These are phyloP conservation scores for Podarcis muralis DNA, from an alignment of 2,113 vertebrate genomes.

Conservation along the genomic window DNA sequence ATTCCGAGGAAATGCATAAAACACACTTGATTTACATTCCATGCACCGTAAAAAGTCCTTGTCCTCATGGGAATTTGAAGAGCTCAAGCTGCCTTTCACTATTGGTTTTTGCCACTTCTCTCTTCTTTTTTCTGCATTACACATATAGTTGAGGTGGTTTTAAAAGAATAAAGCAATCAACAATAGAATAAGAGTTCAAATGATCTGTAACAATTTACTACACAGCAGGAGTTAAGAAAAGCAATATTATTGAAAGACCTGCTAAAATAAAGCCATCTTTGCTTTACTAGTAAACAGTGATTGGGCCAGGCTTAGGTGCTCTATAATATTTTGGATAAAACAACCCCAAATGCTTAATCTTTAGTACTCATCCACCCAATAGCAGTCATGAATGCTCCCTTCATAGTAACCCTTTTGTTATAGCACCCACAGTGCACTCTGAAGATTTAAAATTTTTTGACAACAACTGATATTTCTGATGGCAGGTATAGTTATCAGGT, in stretches of 20 bases:
- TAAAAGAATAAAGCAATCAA: neutral
- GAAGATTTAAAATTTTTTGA: neutral
- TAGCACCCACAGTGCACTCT: neutral
- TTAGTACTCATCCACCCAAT: neutral
- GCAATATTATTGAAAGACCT: neutral
- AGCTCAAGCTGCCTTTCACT: neutral
- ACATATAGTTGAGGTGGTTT: neutral
- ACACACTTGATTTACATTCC: neutral
- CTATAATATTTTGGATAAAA: neutral
- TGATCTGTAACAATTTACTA: neutral
- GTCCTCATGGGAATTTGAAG: neutral
- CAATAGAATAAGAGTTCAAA: neutral
- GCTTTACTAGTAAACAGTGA: neutral
- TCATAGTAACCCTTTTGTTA: neutral
- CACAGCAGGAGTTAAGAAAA: neutral
- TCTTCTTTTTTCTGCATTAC: neutral
- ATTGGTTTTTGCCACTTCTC: neutral
- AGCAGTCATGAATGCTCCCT: too few species aligned
- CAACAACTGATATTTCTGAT: neutral
- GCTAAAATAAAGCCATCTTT: neutral
- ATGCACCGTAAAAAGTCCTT: neutral
- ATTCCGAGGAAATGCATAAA: constrained; percentile 28
- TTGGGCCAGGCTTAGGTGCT: neutral
- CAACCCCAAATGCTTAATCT: neutral
- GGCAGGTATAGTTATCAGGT: too few species aligned